Evolutionary conservation across 37 sponge, comb jelly and placozoan genomes (phyloP).

Genomic region (Eunapius fragilis): DNA sequence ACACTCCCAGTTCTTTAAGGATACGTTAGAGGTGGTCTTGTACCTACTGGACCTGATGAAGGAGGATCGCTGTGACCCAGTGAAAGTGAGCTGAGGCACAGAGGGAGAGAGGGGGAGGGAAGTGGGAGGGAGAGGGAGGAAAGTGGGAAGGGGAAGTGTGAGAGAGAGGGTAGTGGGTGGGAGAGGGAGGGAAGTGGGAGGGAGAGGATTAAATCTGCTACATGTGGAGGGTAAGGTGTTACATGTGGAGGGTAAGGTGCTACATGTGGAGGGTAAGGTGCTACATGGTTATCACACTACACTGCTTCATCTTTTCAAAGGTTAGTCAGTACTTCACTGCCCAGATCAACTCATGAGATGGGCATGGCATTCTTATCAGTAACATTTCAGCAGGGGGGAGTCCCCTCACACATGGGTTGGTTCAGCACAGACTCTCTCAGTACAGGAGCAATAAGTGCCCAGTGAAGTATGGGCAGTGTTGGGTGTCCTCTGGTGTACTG

Average conservation of each 20-base stretch:
- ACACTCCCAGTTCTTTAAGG: too few species aligned
- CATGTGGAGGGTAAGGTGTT: neutral
- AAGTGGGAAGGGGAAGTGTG: neutral
- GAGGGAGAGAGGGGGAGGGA: neutral
- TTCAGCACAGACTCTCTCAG: constrained; percentile 51
- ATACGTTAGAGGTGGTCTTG: too few species aligned
- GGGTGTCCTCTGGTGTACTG: constrained; percentile 82
- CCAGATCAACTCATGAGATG: too few species aligned
- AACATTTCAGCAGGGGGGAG: constrained; percentile 42
- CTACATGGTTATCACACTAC: too few species aligned
- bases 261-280: neutral
- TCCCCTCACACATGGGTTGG: constrained; percentile 43
- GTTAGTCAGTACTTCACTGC: too few species aligned
- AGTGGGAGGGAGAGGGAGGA: neutral
- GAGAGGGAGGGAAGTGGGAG: neutral
- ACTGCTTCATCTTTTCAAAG: too few species aligned
- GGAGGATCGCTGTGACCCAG: too few species aligned
- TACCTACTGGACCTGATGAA: too few species aligned
- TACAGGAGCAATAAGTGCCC: constrained; percentile 47
- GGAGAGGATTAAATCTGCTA: too few species aligned
- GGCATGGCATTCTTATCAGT: too few species aligned
- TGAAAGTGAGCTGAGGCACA: too few species aligned
- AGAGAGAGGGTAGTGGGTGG: neutral
- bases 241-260: neutral
- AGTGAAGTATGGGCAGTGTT: constrained; percentile 82